These are phyloP conservation scores for Kryphioiulus occultus DNA, from an alignment of 2,888 invertebrate genomes.

Conservation along the genomic window DNA sequence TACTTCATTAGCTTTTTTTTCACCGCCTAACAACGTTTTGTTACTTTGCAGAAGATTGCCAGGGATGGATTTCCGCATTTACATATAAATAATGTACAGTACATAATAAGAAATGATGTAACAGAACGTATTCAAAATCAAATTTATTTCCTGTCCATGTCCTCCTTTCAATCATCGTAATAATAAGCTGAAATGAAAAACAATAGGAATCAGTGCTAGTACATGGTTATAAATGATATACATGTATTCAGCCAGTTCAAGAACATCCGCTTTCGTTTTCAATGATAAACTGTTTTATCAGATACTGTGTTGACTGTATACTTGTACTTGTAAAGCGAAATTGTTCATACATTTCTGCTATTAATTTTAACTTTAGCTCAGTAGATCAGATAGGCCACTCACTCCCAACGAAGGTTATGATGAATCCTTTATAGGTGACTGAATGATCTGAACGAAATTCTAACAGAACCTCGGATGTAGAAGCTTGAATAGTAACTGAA, in stretches of 20 bases:
- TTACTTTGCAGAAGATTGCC: no score
- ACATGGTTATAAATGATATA: background rate
- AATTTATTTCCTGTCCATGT: background rate
- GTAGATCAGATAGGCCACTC: background rate
- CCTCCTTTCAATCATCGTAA: background rate
- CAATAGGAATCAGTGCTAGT: background rate
- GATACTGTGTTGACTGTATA: no score
- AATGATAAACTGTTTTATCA: no score
- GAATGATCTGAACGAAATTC: background rate
- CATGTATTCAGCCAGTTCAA: no score
- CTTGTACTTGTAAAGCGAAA: no score
- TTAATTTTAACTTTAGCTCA: background rate
- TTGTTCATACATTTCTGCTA: background rate
- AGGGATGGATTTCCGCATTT: no score
- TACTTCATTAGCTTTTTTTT: no score
- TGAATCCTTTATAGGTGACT: background rate
- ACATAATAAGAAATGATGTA: no score
- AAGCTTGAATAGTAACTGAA: background rate
- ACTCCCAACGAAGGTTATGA: background rate
- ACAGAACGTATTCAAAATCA: no score
- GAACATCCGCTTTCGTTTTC: no score
- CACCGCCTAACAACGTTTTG: no score
- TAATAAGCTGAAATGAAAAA: background rate
- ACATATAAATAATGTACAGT: no score
- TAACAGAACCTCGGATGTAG: background rate